Conservation (phyloP, 1,140 invertebrate genomes). For the Nasonia giraulti region DNA sequence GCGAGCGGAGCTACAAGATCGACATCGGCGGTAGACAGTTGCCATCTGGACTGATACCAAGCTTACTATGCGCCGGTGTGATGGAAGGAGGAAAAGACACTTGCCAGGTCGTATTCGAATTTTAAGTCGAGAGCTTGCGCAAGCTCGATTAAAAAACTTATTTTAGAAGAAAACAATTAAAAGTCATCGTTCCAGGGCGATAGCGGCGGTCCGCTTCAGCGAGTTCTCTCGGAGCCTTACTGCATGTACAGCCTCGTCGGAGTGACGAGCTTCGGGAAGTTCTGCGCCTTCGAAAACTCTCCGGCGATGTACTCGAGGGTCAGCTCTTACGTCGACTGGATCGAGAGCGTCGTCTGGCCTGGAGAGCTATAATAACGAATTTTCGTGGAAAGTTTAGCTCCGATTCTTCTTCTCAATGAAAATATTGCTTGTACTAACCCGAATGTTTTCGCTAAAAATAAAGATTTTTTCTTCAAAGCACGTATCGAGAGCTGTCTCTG, state of each 20-base stretch:
- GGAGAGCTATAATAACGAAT: not conserved
- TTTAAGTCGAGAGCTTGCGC: not conserved
- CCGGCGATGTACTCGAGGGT: constrained; percentile 78
- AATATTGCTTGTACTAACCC: too few species aligned
- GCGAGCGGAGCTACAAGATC: constrained; percentile 72
- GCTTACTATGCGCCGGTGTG: constrained; percentile 84
- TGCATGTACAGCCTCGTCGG: constrained; percentile 72
- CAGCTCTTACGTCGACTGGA: constrained; percentile 77
- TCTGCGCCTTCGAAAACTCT: constrained; percentile 72
- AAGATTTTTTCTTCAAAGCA: too few species aligned
- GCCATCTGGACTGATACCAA: constrained; percentile 73
- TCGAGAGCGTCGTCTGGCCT: constrained; percentile 72
- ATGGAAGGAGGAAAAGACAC: constrained; percentile 83
- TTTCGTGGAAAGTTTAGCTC: too few species aligned
- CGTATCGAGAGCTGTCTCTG: too few species aligned
- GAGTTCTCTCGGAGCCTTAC: constrained; percentile 62
- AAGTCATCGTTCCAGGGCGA: constrained; percentile 73
- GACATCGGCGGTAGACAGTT: constrained; percentile 68
- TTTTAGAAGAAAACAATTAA: too few species aligned
- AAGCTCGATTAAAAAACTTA: not conserved
- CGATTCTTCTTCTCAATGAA: too few species aligned
- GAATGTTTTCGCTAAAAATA: not conserved
- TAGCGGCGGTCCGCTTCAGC: constrained; percentile 76
- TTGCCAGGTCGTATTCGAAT: constrained; percentile 78
- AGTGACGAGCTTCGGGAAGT: constrained; percentile 75